These are phyloP conservation scores for Gulo gulo DNA, from an alignment of 2,113 vertebrate genomes.

Conservation along the genomic window DNA sequence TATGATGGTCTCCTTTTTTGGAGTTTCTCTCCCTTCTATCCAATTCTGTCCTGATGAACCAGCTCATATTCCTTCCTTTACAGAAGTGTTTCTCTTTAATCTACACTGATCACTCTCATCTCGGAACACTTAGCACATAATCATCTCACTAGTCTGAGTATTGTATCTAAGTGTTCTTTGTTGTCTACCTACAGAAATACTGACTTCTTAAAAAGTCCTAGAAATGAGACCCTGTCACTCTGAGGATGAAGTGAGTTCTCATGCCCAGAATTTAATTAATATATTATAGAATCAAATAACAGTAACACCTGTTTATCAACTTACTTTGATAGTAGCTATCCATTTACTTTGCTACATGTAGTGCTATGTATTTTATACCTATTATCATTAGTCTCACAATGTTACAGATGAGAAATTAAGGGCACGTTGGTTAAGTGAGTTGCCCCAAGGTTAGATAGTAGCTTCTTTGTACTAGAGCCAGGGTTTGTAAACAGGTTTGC, in stretches of 20 bases:
- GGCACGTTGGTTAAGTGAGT: not conserved
- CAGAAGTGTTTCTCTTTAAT: not conserved
- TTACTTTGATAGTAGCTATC: not conserved
- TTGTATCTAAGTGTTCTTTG: not conserved
- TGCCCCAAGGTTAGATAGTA: not conserved
- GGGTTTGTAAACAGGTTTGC: not conserved
- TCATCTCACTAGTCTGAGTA: not conserved
- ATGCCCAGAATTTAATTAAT: not conserved
- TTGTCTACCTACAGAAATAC: not conserved
- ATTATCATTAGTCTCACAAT: not conserved
- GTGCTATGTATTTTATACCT: not conserved
- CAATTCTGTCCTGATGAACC: not conserved
- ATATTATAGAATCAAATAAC: not conserved
- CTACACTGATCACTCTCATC: not conserved
- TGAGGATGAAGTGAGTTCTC: not conserved
- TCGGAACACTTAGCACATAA: not conserved
- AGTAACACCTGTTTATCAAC: not conserved
- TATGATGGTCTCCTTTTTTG: not conserved
- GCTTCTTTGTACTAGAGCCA: not conserved
- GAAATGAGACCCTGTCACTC: not conserved
- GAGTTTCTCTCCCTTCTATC: not conserved
- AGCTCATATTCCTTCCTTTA: not conserved
- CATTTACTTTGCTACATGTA: not conserved
- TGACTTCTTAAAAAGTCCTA: not conserved
- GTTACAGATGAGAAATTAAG: slow-evolving; percentile 26